Base-by-base conservation (phyloP, 2,888 invertebrate species). In the Cantharis nigra region DNA sequence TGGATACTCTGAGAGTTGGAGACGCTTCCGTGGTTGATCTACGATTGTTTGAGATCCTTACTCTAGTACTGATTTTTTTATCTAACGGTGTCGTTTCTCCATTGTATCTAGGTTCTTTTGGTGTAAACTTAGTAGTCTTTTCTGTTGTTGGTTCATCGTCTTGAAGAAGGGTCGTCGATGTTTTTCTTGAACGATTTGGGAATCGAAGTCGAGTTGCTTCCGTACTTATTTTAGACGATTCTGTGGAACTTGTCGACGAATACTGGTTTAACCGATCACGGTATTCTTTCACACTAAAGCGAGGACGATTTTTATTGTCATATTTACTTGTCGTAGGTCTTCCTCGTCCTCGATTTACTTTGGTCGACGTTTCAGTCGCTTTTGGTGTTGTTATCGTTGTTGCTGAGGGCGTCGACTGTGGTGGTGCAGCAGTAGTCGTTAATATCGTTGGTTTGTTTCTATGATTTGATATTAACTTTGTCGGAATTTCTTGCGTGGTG, bases 231-330 rank as follows among this genome's bases (percentile, higher is more conserved):
- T 33, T 23, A 3, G 73, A 28, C 13, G 76, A 11, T 69, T 79
- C 75, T 10, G 78, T 71, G 7, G 78, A 69, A 9, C 67, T 33
- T 28, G 73, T 90, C 0, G 92, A 91, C 0, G 91, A 90, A 75
- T 86, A 85, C 78, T 87, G 87, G 82, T 91, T 92, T 71, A 94
- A 86, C 78, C 93, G 89, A 81, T 91, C 93, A 84, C 92, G 92
- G 85, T 94, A 94, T 80, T 95, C 94, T 87, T 94, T 94, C 3
- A 95, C 92, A 84, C 94, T 95, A 86, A 95, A 95, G 80, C 93
- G 89, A 1, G 94, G 94, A 72, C 95, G 89, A 71, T 92, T 93
- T 14, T 85, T 85, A 1, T 88, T 83, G 75, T 91, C 89, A 79
- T 90, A 92, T 85, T 92, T 93, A 49, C 13, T n/a, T 49, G 49